A percentile compares a stretch with the other conserved stretches of the same genome.
Conservation (phyloP, 2,888 invertebrate genomes). For the Aethes cnicana region DNA sequence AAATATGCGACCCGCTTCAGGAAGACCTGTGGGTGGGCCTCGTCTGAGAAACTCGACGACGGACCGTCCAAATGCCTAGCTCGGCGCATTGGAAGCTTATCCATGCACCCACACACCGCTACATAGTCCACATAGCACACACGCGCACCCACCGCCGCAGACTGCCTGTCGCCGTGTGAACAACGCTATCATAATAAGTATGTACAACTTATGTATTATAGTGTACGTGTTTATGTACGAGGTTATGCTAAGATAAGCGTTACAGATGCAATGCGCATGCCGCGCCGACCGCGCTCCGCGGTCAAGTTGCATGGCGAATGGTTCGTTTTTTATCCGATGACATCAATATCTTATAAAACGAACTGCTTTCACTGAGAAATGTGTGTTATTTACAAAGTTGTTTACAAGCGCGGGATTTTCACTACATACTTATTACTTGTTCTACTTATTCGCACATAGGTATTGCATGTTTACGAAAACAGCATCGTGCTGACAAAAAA, state of each 20-base stretch:
- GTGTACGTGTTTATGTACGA: conserved; percentile 63
- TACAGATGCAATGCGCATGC: conserved; percentile 42
- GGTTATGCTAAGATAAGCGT: conserved; percentile 59
- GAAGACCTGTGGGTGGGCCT: conserved; percentile 61
- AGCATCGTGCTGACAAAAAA: conserved; percentile 36
- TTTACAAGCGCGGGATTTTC: no score
- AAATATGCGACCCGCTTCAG: conserved; percentile 35
- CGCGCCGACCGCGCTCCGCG: conserved; percentile 45
- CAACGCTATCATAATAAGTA: conserved; percentile 73
- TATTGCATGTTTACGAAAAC: neutral
- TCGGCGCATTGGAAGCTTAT: conserved; percentile 77
- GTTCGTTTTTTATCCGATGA: conserved; percentile 28
- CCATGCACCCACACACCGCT: conserved; percentile 55
- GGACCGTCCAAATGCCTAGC: conserved; percentile 71
- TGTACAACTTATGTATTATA: conserved; percentile 52
- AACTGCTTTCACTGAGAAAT: neutral
- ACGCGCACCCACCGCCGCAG: conserved; percentile 67
- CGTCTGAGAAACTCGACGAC: conserved; percentile 64
- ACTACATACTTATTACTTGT: no score
- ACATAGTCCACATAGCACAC: conserved; percentile 50
- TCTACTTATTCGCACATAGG: no score
- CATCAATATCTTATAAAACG: neutral
- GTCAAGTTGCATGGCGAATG: conserved; percentile 54
- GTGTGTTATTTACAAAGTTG: no score
- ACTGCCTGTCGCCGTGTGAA: conserved; percentile 80